Percentiles rank a stretch among this genome's conserved stretches.
Evolutionary conservation across 2,113 vertebrate genomes (phyloP).

Genomic region (Epinephelus moara): DNA sequence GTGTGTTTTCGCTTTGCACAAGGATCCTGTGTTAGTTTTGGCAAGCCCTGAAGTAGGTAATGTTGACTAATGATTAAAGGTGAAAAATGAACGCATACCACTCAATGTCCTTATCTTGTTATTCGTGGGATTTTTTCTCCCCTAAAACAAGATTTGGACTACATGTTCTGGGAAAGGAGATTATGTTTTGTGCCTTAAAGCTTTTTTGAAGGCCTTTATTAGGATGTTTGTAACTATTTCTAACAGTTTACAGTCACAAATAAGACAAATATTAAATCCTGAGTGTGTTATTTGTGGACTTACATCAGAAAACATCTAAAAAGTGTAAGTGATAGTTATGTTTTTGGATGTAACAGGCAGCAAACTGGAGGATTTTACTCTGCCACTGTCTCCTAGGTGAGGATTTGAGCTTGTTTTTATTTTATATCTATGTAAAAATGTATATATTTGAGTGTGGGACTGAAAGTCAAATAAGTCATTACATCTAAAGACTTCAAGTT

Average conservation of each 20-base stretch:
- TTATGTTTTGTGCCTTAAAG: too few relatives aligned
- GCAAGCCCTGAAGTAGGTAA: slow-evolving; percentile 40
- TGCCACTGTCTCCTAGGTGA: not conserved
- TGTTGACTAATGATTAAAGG: slow-evolving; percentile 51
- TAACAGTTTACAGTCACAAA: not conserved
- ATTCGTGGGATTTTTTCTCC: not conserved
- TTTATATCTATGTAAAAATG: not conserved
- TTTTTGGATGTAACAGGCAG: not conserved
- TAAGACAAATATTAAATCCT: not conserved
- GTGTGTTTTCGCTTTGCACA: slow-evolving; percentile 61
- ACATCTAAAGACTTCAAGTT: not conserved
- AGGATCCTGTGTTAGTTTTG: slow-evolving; percentile 73
- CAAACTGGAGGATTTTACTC: not conserved
- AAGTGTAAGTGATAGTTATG: not conserved
- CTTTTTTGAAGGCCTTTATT: not conserved
- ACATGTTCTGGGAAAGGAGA: not conserved
- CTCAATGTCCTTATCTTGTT: slow-evolving; percentile 26
- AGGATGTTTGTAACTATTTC: not conserved
- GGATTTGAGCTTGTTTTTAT: not conserved
- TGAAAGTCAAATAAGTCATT: not conserved
- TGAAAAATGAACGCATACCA: not conserved
- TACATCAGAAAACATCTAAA: not conserved
- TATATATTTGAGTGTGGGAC: not conserved
- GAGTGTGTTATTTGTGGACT: not conserved
- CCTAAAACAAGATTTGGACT: slow-evolving; percentile 6